These are phyloP conservation scores for Orchestes rusci DNA, from an alignment of 2,888 invertebrate species.

Conservation along the genomic window DNA sequence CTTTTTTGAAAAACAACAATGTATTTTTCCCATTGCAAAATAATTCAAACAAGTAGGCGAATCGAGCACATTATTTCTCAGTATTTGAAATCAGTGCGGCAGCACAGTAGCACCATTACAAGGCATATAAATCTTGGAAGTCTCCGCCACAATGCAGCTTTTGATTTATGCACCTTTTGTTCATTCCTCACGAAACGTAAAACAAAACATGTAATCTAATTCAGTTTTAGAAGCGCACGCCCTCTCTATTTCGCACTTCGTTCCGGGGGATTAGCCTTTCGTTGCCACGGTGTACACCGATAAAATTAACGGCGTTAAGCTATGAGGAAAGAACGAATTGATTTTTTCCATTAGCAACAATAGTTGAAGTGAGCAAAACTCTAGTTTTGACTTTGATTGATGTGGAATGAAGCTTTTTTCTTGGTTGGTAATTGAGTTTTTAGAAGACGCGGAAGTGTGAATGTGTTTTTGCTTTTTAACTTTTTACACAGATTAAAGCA, in stretches of 20 bases:
- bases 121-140: constrained; percentile 9
- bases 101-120: constrained; percentile 1
- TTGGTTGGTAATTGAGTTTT: no score
- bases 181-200: constrained; percentile 16
- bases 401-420: no score
- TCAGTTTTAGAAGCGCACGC: constrained; percentile 13
- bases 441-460: no score
- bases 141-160: constrained; percentile 10
- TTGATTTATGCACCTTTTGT: constrained; percentile 15
- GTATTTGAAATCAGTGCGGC: constrained; percentile 2
- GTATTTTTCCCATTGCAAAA: no score
- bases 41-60: no score
- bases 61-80: no score
- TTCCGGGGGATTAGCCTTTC: constrained; percentile 12
- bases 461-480: no score
- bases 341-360: no score
- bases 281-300: constrained; percentile 1
- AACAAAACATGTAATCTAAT: constrained; percentile 18
- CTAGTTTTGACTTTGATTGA: no score
- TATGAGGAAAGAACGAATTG: not conserved
- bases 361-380: no score
- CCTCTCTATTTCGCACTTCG: constrained; percentile 16
- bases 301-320: constrained; percentile 8
- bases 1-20: no score
- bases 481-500: no score